Conservation (phyloP, 2,113 vertebrate species). For the Paracyprichromis sp. region DNA sequence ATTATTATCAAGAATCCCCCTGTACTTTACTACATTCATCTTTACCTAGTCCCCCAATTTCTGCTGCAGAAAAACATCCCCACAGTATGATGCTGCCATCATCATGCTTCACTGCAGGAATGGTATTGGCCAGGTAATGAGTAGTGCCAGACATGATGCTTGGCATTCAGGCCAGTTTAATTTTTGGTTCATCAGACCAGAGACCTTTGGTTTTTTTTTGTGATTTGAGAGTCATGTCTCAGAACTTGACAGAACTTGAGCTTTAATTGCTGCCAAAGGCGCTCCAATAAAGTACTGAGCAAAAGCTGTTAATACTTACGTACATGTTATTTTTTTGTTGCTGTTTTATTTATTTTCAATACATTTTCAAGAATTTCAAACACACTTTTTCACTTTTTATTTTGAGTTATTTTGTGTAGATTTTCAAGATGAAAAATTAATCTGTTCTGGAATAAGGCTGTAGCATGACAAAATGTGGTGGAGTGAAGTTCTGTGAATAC, state of each 20-base stretch:
- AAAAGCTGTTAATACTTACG: accelerated
- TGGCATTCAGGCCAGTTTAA: neutral
- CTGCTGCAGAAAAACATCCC: neutral
- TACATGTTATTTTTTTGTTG: neutral
- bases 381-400: neutral
- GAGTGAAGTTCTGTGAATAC: accelerated
- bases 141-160: neutral
- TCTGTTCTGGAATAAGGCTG: neutral
- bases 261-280: neutral
- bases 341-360: accelerated
- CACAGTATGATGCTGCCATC: neutral
- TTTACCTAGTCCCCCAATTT: neutral
- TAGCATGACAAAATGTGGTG: neutral
- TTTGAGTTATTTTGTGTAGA: neutral
- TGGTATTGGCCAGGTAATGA: neutral
- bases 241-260: neutral
- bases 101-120: neutral
- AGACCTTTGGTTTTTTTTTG: neutral
- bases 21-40: neutral
- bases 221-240: neutral
- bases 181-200: neutral
- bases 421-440: neutral
- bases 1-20: neutral
- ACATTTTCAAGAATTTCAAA: neutral
- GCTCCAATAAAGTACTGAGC: neutral